Percentiles rank a stretch among this genome's conserved stretches.
These are phyloP conservation scores for Ptilodon capucinus DNA, from an alignment of 2,888 invertebrate species.

Conservation along the genomic window DNA sequence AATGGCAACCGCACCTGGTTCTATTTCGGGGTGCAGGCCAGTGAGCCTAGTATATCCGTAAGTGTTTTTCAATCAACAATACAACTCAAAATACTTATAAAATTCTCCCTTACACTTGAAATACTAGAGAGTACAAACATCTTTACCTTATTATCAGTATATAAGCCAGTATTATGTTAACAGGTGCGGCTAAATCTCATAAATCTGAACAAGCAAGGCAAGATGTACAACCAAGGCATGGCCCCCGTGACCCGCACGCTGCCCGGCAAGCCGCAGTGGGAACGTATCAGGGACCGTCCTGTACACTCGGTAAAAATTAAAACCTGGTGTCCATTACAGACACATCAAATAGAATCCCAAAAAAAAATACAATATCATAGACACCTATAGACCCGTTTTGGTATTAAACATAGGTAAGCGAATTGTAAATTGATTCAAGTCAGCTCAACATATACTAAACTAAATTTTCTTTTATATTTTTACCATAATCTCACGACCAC, in stretches of 20 bases:
- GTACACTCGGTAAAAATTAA: slow-evolving; percentile 85
- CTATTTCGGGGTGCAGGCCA: slow-evolving; percentile 90
- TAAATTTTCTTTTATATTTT: too few species aligned
- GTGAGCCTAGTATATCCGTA: slow-evolving; percentile 80
- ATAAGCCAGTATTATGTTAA: slow-evolving; percentile 24
- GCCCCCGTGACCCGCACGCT: slow-evolving; percentile 89
- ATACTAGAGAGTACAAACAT: too few species aligned
- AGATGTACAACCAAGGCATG: slow-evolving; percentile 96
- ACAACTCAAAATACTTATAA: not conserved
- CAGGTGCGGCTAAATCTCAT: slow-evolving; percentile 91
- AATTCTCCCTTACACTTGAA: too few species aligned
- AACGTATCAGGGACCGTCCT: slow-evolving; percentile 91
- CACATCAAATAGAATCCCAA: too few species aligned
- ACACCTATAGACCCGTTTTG: too few species aligned
- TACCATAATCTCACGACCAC: too few species aligned
- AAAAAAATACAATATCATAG: too few species aligned
- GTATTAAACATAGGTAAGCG: too few species aligned
- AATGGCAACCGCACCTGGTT: slow-evolving; percentile 97
- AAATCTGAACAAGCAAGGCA: slow-evolving; percentile 94
- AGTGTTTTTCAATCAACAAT: slow-evolving; percentile 38
- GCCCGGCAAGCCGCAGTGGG: slow-evolving; percentile 92
- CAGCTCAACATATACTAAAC: too few species aligned
- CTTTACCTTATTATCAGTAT: too few species aligned
- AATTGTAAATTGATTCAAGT: too few species aligned
- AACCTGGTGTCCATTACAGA: too few species aligned